These are phyloP conservation scores for Eulemur mongoz DNA, from an alignment of 2,797 vertebrate genomes.

Conservation along the genomic window DNA sequence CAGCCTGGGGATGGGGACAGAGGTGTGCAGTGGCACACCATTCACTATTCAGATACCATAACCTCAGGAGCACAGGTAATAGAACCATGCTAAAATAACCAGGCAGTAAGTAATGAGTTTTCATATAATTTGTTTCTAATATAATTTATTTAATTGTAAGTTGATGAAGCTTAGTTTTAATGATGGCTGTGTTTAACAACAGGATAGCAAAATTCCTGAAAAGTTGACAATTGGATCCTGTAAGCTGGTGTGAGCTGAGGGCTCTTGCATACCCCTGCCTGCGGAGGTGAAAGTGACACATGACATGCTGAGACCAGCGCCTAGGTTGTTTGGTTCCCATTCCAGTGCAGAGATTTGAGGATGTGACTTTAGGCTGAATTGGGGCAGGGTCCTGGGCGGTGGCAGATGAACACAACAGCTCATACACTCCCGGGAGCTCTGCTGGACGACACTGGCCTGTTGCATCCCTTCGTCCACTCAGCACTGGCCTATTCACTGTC, in stretches of 20 bases:
- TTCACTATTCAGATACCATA: neutral
- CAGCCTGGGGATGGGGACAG: no score
- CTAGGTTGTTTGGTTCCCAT: neutral
- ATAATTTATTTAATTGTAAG: neutral
- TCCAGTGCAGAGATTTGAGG: neutral
- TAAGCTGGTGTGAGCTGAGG: neutral
- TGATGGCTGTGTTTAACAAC: neutral
- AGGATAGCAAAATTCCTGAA: neutral
- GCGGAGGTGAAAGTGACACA: neutral
- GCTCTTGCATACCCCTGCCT: neutral
- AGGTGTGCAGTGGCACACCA: neutral
- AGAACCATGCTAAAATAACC: neutral
- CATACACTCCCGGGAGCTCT: neutral
- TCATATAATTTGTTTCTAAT: constrained; percentile 5
- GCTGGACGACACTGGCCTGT: neutral
- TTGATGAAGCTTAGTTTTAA: neutral
- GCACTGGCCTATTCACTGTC: neutral
- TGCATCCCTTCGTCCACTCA: neutral
- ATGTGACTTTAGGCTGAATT: neutral
- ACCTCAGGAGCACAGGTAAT: neutral
- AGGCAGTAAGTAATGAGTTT: neutral
- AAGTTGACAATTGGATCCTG: neutral
- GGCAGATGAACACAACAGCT: neutral
- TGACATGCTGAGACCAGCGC: neutral
- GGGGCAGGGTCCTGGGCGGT: neutral